Conservation (phyloP, 2,888 invertebrate genomes). For the Cerastis rubricosa region DNA sequence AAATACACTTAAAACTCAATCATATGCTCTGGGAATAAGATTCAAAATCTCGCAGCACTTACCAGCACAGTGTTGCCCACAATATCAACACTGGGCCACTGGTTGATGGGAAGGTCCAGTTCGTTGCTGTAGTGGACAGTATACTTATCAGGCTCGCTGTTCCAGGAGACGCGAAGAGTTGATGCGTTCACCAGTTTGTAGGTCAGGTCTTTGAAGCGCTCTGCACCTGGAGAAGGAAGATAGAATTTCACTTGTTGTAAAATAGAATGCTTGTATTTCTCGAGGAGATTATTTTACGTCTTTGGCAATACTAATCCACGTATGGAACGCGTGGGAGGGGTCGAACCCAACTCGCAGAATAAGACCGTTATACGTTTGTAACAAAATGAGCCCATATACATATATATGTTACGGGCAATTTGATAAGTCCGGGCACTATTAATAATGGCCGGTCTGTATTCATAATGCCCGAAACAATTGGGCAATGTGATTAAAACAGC, state of each 20-base stretch:
- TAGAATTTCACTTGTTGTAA: not conserved
- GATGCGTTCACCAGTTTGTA: constrained; percentile 77
- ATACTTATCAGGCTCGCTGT: constrained; percentile 79
- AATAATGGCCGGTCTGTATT: too few relatives aligned
- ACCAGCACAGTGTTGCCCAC: constrained; percentile 79
- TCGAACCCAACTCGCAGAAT: not conserved
- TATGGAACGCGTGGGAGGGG: too few relatives aligned
- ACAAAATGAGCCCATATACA: not conserved
- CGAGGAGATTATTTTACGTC: not conserved
- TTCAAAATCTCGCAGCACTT: constrained; percentile 51
- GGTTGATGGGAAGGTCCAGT: constrained; percentile 79
- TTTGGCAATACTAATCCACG: too few relatives aligned
- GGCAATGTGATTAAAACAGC: too few relatives aligned
- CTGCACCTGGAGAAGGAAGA: constrained; percentile 67
- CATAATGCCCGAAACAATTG: too few relatives aligned
- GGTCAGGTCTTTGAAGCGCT: constrained; percentile 75
- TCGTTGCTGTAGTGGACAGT: constrained; percentile 87
- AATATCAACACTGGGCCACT: constrained; percentile 83
- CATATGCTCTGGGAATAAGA: not conserved
- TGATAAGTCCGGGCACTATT: too few relatives aligned
- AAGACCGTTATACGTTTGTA: not conserved
- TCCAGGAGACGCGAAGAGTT: constrained; percentile 78
- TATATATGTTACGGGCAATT: too few relatives aligned
- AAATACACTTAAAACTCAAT: not conserved
- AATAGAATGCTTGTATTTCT: not conserved